phyloP scores from a whole-genome alignment of 2,888 invertebrate species.

The Melipona beecheii region DNA sequence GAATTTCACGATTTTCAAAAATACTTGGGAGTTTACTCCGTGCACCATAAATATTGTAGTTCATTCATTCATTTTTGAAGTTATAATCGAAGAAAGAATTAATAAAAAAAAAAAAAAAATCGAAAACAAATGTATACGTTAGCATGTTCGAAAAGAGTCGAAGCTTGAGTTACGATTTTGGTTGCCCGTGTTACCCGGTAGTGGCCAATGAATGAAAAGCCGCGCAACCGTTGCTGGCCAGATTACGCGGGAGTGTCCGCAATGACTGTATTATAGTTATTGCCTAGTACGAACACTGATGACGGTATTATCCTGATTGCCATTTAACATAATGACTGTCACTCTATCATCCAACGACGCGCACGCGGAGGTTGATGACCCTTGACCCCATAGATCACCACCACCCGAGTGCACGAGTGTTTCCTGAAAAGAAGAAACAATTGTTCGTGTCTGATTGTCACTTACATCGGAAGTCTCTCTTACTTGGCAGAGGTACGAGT shows the following conservation, averaged over 20 bases:
- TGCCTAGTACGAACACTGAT: conserved; percentile 75
- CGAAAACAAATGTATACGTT: not conserved
- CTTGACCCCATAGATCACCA: conserved; percentile 65
- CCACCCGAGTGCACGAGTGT: conserved; percentile 50
- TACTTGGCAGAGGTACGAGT: not conserved
- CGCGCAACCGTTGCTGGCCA: conserved; percentile 62
- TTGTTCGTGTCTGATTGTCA: conserved; percentile 62
- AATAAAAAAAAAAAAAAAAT: not conserved
- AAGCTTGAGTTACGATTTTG: not conserved
- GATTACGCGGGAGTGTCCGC: conserved; percentile 72
- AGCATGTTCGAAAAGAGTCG: not conserved
- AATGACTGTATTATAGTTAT: conserved; percentile 73
- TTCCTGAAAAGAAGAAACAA: conserved; percentile 70
- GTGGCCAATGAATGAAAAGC: conserved; percentile 75
- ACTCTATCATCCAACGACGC: conserved; percentile 68
- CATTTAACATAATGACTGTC: conserved; percentile 81
- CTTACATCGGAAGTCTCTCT: conserved; percentile 36
- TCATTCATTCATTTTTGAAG: not conserved
- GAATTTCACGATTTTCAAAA: not conserved
- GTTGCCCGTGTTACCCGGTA: conserved; percentile 62
- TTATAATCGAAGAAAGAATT: not conserved
- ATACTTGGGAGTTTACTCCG: not conserved
- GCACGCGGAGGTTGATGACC: conserved; percentile 72
- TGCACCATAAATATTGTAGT: too few species aligned
- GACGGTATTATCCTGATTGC: conserved; percentile 82